Percentiles rank a stretch among this genome's conserved stretches.
Evolutionary conservation across 2,888 invertebrate genomes (phyloP).

Genomic region (Lamproptera curius): DNA sequence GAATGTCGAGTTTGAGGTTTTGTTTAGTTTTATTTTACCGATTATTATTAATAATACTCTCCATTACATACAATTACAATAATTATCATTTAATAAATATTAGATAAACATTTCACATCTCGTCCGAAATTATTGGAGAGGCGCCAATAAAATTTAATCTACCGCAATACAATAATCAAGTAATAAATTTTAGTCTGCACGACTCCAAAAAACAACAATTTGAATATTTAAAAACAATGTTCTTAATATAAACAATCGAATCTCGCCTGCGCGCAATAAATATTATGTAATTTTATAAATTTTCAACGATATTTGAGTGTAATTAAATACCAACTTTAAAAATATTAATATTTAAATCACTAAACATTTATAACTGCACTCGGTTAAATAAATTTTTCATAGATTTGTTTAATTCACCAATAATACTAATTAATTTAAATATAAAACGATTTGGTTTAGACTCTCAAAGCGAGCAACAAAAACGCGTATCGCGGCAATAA

Average conservation of each 20-base stretch:
- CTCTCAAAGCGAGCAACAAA: slow-evolving; percentile 1
- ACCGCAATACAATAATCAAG: slow-evolving; percentile 11
- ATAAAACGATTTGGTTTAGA: slow-evolving; percentile 7
- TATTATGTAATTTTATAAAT: slow-evolving; percentile 9
- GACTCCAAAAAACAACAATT: slow-evolving; percentile 15
- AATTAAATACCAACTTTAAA: slow-evolving; percentile 5
- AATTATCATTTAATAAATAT: slow-evolving; percentile 32
- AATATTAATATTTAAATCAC: slow-evolving; percentile 3
- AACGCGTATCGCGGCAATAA: not conserved
- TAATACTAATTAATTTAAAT: slow-evolving; percentile 12
- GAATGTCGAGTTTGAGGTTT: slow-evolving; percentile 49
- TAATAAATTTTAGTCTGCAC: slow-evolving; percentile 7
- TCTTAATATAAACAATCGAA: slow-evolving; percentile 4
- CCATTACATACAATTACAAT: slow-evolving; percentile 31
- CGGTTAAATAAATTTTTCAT: not conserved
- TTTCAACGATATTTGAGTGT: slow-evolving; percentile 14
- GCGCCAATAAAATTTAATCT: slow-evolving; percentile 33
- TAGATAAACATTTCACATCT: slow-evolving; percentile 47
- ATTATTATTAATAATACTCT: slow-evolving; percentile 52
- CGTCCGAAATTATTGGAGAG: slow-evolving; percentile 43
- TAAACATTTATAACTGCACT: slow-evolving; percentile 5
- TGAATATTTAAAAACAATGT: slow-evolving; percentile 15
- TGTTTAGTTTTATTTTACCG: slow-evolving; percentile 36
- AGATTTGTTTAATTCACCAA: not conserved
- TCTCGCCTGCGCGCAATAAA: slow-evolving; percentile 11